Percentiles rank a stretch among this genome's conserved stretches.
These are phyloP conservation scores for Toxotes lorentzi DNA, from an alignment of 2,797 vertebrate genomes.

Conservation along the genomic window DNA sequence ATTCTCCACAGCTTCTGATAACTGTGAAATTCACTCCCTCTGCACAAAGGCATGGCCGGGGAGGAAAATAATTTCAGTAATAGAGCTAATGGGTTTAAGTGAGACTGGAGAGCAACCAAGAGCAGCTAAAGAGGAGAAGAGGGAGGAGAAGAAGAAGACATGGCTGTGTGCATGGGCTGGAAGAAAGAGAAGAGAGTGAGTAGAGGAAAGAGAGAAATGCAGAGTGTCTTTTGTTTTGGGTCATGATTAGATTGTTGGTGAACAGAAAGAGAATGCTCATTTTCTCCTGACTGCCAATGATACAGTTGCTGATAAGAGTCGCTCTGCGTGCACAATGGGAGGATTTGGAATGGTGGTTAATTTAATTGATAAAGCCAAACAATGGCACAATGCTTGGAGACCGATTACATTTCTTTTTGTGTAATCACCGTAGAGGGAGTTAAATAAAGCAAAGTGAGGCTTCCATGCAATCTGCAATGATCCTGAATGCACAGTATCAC, in stretches of 20 bases:
- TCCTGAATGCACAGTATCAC: constrained; percentile 47
- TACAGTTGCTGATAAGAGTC: constrained; percentile 84
- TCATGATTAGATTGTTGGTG: constrained; percentile 81
- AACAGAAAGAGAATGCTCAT: constrained; percentile 75
- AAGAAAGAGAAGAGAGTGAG: constrained; percentile 64
- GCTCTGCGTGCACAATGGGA: constrained; percentile 78
- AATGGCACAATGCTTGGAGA: constrained; percentile 77
- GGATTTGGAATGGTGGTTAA: constrained; percentile 88
- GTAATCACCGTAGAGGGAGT: constrained; percentile 78
- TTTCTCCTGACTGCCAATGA: constrained; percentile 80
- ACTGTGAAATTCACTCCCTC: constrained; percentile 91
- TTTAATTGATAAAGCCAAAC: constrained; percentile 86
- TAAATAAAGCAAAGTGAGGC: constrained; percentile 78
- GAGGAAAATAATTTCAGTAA: constrained; percentile 91
- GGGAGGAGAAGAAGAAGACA: constrained; percentile 47
- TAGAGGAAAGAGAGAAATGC: constrained; percentile 51
- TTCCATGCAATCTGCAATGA: constrained; percentile 69
- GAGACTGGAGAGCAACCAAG: constrained; percentile 88
- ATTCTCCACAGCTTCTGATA: constrained; percentile 85
- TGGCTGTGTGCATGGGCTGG: constrained; percentile 74
- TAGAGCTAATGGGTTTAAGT: constrained; percentile 92
- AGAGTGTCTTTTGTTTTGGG: constrained; percentile 79
- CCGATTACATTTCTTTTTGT: constrained; percentile 79
- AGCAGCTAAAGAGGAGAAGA: constrained; percentile 78
- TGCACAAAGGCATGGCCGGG: constrained; percentile 83